Percentiles rank a stretch among this genome's conserved stretches.
Evolutionary conservation across 92 coral and sea anemone species (phyloP).

Genomic region (Phymanthus crucifer): DNA sequence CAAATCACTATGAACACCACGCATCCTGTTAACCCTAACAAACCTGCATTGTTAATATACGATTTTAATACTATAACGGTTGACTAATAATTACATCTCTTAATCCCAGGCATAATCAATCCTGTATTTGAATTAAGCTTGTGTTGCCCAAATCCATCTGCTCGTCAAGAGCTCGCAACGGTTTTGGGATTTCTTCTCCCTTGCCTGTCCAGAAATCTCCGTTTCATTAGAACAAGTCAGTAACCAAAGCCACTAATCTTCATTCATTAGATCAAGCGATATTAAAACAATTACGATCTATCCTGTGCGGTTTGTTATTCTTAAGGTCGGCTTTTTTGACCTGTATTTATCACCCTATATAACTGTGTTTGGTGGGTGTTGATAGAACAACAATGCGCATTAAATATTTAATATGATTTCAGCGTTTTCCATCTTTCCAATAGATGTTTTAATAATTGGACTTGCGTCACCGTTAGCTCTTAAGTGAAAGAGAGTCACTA

Average conservation of each 20-base stretch:
- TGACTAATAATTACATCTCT: background rate
- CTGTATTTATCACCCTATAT: background rate
- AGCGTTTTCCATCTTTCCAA: background rate
- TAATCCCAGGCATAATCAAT: background rate
- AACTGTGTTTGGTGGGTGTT: background rate
- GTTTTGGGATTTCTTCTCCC: too few species aligned
- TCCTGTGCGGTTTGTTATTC: background rate
- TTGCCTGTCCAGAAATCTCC: background rate
- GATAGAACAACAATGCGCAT: background rate
- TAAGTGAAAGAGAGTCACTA: background rate
- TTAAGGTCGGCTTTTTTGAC: constrained; percentile 5
- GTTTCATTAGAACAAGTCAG: background rate
- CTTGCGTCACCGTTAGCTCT: constrained; percentile 8
- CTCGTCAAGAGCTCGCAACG: background rate
- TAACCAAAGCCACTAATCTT: background rate
- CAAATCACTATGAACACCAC: background rate
- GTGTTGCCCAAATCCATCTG: background rate
- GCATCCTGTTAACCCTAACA: background rate
- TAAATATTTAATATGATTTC: background rate
- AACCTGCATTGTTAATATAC: background rate
- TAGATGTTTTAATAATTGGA: background rate
- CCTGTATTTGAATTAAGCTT: background rate
- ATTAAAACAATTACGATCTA: background rate
- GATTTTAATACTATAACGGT: background rate
- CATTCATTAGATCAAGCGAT: background rate